Evolutionary conservation across 2,888 invertebrate genomes (phyloP).

Genomic region (Caenorhabditis zanzibari): DNA sequence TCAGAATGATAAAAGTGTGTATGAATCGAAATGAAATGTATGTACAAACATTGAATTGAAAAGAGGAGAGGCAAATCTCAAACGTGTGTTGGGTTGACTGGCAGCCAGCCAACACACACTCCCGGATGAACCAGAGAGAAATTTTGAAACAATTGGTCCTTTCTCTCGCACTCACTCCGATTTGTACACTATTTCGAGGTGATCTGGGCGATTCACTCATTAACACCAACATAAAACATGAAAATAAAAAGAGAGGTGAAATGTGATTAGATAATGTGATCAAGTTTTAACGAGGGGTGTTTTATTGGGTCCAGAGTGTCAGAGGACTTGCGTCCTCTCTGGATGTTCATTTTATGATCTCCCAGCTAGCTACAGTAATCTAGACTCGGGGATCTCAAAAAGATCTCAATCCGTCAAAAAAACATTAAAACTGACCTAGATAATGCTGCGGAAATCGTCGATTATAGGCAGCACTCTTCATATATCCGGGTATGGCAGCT

Average conservation of each 20-base stretch:
- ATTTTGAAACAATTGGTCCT: conserved; percentile 62
- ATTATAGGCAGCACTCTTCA: conserved; percentile 67
- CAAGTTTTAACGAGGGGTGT: conserved; percentile 44
- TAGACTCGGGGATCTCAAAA: conserved; percentile 1
- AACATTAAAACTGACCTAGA: conserved; percentile 54
- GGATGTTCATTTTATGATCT: not conserved
- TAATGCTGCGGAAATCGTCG: conserved; percentile 67
- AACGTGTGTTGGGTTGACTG: conserved; percentile 56
- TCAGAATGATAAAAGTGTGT: conserved; percentile 29
- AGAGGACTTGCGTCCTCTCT: conserved; percentile 19
- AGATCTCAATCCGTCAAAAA: conserved; percentile 27
- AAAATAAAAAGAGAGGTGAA: conserved; percentile 29
- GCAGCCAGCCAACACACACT: conserved; percentile 41
- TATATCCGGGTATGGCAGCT: conserved; percentile 66
- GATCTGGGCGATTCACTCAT: conserved; percentile 43
- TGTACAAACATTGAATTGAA: conserved; percentile 54
- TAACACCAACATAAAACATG: conserved; percentile 48
- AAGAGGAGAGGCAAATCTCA: conserved; percentile 18
- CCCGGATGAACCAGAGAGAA: conserved; percentile 17
- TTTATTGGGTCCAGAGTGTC: conserved; percentile 21
- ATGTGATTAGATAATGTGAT: conserved; percentile 42
- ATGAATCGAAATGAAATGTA: conserved; percentile 54
- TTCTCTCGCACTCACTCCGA: conserved; percentile 18
- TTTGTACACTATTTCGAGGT: conserved; percentile 11
- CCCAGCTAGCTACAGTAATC: conserved; percentile 2